Conservation (phyloP, 1,140 invertebrate genomes). For the Stegodyphus dumicola region DNA sequence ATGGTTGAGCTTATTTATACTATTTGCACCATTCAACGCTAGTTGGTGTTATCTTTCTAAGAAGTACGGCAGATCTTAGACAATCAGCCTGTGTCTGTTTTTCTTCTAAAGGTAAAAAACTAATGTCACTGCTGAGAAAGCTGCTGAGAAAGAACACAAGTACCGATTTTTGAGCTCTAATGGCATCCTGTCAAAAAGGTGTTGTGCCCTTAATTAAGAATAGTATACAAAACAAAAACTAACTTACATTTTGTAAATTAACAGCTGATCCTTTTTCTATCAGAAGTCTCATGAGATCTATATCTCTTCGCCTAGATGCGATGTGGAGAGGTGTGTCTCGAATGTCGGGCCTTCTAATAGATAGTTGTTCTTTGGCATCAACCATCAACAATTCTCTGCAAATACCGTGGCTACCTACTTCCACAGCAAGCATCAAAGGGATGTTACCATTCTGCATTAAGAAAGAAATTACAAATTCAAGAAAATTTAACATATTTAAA, state of each 20-base stretch:
- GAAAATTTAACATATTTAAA: no score
- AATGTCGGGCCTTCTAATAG: slow-evolving; percentile 65
- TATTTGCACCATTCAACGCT: no score
- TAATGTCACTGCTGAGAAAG: no score
- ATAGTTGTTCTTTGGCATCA: slow-evolving; percentile 75
- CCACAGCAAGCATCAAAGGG: slow-evolving; percentile 90
- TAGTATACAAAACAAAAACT: not conserved
- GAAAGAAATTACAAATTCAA: not conserved
- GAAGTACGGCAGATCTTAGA: no score
- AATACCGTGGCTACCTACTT: slow-evolving; percentile 92
- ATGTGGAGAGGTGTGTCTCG: slow-evolving; percentile 90
- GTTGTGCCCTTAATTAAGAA: not conserved
- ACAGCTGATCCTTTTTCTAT: slow-evolving; percentile 92
- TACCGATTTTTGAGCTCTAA: no score
- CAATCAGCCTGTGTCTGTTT: no score
- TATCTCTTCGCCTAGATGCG: slow-evolving; percentile 86
- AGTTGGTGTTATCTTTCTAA: no score
- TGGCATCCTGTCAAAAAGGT: no score
- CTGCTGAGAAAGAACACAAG: no score
- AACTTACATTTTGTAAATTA: slow-evolving; percentile 87
- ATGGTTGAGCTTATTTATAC: no score
- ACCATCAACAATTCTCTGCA: slow-evolving; percentile 85
- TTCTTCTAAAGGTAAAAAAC: no score
- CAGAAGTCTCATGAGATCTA: slow-evolving; percentile 90
- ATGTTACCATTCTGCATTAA: slow-evolving; percentile 86